These are phyloP conservation scores for Ectemnius continuus DNA, from an alignment of 2,888 invertebrate genomes.

Conservation along the genomic window DNA sequence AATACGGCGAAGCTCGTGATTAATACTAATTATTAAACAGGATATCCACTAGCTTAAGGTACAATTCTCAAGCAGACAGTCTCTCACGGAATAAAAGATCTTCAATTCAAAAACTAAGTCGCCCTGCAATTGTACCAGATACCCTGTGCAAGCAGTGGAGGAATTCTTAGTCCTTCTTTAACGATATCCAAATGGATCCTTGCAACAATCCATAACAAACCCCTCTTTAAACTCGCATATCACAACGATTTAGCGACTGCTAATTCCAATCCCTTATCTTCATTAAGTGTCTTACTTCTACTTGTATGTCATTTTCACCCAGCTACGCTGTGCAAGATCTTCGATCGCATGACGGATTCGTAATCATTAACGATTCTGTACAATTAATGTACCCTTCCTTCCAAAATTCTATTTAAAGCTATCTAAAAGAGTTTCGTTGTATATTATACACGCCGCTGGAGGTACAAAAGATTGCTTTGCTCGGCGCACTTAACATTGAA, in stretches of 20 bases:
- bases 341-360: conserved; percentile 12
- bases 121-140: no score
- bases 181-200: conserved; percentile 18
- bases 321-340: conserved; percentile 5
- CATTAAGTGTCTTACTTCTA: no score
- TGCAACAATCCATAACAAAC: conserved; percentile 27
- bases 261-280: no score
- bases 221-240: conserved; percentile 13
- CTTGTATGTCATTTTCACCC: conserved; percentile 24
- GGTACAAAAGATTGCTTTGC: conserved; percentile 31
- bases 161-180: conserved; percentile 16
- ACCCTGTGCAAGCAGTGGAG: conserved; percentile 23
- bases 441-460: conserved; percentile 16
- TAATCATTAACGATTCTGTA: conserved; percentile 27
- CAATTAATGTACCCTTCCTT: conserved; percentile 9
- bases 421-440: conserved; percentile 48
- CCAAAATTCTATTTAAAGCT: conserved; percentile 39
- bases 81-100: no score
- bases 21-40: no score
- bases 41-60: no score
- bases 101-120: no score
- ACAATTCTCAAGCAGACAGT: no score
- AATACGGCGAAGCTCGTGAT: no score
- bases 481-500: background rate
- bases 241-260: conserved; percentile 33